A percentile compares a stretch with the other conserved stretches of the same genome.
Evolutionary conservation across 2,797 vertebrate species (phyloP).

Genomic region (Nothura maculosa): DNA sequence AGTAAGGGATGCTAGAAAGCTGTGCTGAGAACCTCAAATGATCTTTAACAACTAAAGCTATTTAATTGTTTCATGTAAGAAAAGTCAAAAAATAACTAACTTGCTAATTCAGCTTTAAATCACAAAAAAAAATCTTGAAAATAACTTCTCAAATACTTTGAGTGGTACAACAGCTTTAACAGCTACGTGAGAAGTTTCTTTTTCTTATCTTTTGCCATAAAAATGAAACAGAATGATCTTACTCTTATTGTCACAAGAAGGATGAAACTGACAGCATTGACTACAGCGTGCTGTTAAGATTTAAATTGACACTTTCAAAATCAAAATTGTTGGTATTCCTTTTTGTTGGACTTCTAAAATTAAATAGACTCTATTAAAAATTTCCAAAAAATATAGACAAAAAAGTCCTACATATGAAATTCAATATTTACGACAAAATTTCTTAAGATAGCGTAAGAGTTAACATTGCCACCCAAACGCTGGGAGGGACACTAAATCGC

Average conservation of each 20-base stretch:
- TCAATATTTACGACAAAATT: not conserved
- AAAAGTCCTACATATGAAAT: not conserved
- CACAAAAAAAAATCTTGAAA: not conserved
- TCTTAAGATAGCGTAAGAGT: not conserved
- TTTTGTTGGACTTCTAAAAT: not conserved
- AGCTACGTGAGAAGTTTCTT: not conserved
- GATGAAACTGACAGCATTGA: not conserved
- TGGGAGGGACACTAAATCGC: not conserved
- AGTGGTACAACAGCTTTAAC: not conserved
- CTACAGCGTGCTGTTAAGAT: not conserved
- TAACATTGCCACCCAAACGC: not conserved
- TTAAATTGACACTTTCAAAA: not conserved
- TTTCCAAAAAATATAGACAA: not conserved
- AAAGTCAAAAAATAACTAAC: not conserved
- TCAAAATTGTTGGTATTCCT: not conserved
- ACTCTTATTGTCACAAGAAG: not conserved
- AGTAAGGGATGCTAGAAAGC: conserved; percentile 55
- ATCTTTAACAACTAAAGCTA: not conserved
- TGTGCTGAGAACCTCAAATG: conserved; percentile 14
- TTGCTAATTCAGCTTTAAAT: not conserved
- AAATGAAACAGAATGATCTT: not conserved
- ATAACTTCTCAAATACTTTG: not conserved
- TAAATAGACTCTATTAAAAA: not conserved
- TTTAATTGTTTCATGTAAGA: not conserved
- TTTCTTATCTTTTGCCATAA: not conserved